Evolutionary conservation across 2,888 invertebrate species (phyloP).

Genomic region (Drosophila stalkeri): DNA sequence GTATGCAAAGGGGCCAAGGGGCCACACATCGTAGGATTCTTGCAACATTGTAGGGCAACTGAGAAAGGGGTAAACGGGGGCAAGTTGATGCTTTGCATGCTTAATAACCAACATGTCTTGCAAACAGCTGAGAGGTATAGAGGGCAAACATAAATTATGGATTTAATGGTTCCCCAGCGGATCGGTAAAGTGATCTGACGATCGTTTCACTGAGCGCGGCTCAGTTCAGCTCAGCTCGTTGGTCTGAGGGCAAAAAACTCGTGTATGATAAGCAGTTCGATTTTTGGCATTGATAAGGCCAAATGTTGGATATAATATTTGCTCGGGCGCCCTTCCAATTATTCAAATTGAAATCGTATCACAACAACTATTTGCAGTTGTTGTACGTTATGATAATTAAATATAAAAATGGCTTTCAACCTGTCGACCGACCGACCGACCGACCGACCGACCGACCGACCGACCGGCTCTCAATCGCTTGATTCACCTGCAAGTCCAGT

Average conservation of each 20-base stretch:
- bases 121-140: slow-evolving; percentile 7
- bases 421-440: neutral
- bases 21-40: neutral
- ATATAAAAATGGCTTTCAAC: neutral
- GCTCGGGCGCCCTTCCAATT: neutral
- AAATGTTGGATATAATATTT: neutral
- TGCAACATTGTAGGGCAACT: slow-evolving; percentile 10
- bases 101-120: slow-evolving; percentile 38
- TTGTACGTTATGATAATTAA: neutral
- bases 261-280: neutral
- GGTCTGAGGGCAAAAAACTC: slow-evolving; percentile 38
- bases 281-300: slow-evolving; percentile 1
- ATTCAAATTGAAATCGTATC: neutral
- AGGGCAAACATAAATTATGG: slow-evolving; percentile 59
- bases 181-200: slow-evolving; percentile 16
- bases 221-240: slow-evolving; percentile 7
- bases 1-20: neutral
- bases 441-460: neutral
- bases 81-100: slow-evolving; percentile 8
- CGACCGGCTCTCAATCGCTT: neutral
- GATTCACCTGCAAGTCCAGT: slow-evolving; percentile 4
- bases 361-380: neutral
- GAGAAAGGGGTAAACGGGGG: neutral
- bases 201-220: neutral
- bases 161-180: slow-evolving; percentile 46